A percentile compares a stretch with the other conserved stretches of the same genome.
Evolutionary conservation across 2,888 invertebrate genomes (phyloP).

Genomic region (Belgica antarctica): DNA sequence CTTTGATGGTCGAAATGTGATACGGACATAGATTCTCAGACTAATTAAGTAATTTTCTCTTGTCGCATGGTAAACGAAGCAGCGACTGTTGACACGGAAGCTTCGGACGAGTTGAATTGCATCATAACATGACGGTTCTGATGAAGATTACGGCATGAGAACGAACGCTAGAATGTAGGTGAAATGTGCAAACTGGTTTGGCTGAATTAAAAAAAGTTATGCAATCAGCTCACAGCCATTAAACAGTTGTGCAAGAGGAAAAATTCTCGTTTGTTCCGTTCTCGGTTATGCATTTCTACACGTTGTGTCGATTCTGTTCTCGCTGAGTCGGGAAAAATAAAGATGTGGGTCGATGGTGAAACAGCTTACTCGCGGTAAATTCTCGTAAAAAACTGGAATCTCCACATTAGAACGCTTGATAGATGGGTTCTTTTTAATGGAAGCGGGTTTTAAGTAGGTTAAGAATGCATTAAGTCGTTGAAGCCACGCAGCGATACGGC

Average conservation of each 20-base stretch:
- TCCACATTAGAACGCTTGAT: background rate
- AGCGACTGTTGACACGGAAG: too few species aligned
- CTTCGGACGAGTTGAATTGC: background rate
- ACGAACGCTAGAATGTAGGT: constrained; percentile 21
- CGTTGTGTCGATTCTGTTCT: background rate
- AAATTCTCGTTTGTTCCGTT: constrained; percentile 23
- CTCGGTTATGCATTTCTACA: background rate
- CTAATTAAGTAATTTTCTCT: constrained; percentile 6
- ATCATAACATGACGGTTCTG: background rate
- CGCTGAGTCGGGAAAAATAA: background rate
- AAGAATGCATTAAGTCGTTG: constrained; percentile 35
- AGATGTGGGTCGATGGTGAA: background rate
- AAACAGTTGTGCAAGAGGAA: constrained; percentile 15
- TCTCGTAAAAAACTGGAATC: background rate
- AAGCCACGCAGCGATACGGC: background rate
- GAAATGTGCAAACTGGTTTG: background rate
- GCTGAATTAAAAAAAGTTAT: background rate
- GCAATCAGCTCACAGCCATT: background rate
- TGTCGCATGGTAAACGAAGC: too few species aligned
- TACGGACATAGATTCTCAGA: background rate
- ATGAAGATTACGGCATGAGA: constrained; percentile 3
- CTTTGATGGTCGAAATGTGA: background rate
- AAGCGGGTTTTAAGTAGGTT: constrained; percentile 6
- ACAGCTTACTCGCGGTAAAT: background rate
- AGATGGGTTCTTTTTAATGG: background rate